Conservation (phyloP, 2,888 invertebrate genomes). For the Heliconius aoede region DNA sequence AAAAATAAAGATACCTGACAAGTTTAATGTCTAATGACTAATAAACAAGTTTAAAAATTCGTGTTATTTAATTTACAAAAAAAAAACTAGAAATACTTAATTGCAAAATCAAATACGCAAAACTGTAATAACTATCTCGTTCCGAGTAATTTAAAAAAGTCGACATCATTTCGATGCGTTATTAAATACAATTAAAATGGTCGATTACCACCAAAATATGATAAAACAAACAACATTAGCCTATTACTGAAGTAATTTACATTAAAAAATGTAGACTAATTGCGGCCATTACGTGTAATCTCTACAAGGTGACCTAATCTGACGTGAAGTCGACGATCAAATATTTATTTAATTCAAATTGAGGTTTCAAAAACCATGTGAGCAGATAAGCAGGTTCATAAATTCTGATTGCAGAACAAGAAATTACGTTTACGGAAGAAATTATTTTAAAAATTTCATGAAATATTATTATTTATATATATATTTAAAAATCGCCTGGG, state of each 20-base stretch:
- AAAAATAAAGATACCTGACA: too few species aligned
- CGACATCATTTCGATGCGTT: background rate
- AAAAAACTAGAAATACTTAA: background rate
- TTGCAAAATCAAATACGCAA: background rate
- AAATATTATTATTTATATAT: background rate
- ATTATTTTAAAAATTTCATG: background rate
- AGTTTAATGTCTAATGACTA: too few species aligned
- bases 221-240: conserved; percentile 21
- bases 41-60: too few species aligned
- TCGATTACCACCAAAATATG: background rate
- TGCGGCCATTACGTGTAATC: conserved; percentile 31
- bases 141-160: background rate
- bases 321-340: conserved; percentile 9
- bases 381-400: background rate
- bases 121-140: conserved; percentile 6
- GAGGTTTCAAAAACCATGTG: background rate
- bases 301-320: conserved; percentile 31
- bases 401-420: background rate
- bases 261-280: conserved; percentile 31
- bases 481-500: background rate
- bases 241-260: conserved; percentile 22
- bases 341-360: conserved; percentile 21
- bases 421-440: background rate
- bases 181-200: conserved; percentile 12
- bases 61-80: background rate